Evolutionary conservation across 2,888 invertebrate genomes (phyloP).

Genomic region (Hydrotaea diabolus): DNA sequence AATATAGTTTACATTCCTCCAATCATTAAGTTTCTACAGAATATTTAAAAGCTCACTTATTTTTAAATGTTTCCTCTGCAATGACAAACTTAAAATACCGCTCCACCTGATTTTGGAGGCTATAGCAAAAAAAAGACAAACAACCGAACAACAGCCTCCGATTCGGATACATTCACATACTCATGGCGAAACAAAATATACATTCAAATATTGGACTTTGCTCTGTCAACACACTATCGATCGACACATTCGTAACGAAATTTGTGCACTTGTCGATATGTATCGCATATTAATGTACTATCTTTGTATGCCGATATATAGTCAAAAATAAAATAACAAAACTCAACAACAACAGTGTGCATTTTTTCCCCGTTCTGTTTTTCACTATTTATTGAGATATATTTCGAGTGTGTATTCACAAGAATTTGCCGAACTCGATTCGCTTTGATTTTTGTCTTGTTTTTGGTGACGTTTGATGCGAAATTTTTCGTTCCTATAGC

Average conservation of each 20-base stretch:
- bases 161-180: not conserved
- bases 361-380: not conserved
- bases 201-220: slow-evolving; percentile 40
- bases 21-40: too few relatives aligned
- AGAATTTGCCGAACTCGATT: slow-evolving; percentile 21
- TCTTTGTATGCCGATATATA: not conserved
- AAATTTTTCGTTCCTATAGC: not conserved
- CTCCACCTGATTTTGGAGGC: not conserved
- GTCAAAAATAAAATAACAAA: not conserved
- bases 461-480: not conserved
- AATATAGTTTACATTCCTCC: too few relatives aligned
- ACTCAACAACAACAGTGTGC: not conserved
- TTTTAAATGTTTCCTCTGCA: not conserved
- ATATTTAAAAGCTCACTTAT: too few relatives aligned
- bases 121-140: not conserved
- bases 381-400: slow-evolving; percentile 2
- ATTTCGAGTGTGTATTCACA: slow-evolving; percentile 33
- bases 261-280: not conserved
- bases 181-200: not conserved
- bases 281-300: not conserved
- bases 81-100: not conserved
- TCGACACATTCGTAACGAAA: not conserved
- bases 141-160: not conserved
- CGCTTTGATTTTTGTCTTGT: not conserved
- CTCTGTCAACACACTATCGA: slow-evolving; percentile 34